These are phyloP conservation scores for Erythrocebus patas DNA, from an alignment of 2,113 vertebrate species.

Conservation along the genomic window DNA sequence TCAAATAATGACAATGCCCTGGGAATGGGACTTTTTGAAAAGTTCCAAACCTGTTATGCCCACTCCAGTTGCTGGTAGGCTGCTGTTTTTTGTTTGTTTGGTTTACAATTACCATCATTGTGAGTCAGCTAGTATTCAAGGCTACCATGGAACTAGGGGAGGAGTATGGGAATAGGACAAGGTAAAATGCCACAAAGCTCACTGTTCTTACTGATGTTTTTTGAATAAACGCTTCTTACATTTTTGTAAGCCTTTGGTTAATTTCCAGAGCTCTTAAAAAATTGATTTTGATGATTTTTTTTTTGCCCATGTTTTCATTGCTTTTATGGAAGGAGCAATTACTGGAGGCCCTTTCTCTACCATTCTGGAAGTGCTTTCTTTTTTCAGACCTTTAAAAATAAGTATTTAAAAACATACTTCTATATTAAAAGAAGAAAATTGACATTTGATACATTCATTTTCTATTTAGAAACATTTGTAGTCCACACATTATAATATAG, in stretches of 20 bases:
- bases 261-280: slow-evolving; percentile 11
- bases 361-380: slow-evolving; percentile 1
- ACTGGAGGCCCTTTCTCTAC: background rate
- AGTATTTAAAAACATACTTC: slow-evolving; percentile 19
- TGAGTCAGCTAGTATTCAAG: background rate
- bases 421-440: slow-evolving; percentile 18
- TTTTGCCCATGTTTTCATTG: background rate
- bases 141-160: background rate
- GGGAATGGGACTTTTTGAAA: background rate
- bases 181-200: background rate
- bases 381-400: slow-evolving; percentile 16
- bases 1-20: background rate
- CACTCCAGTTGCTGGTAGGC: background rate
- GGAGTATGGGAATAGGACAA: background rate
- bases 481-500: background rate
- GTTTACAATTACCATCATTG: background rate
- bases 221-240: background rate
- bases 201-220: background rate
- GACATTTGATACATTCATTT: background rate
- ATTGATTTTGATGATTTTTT: background rate
- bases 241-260: background rate
- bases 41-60: background rate
- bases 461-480: background rate
- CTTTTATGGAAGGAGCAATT: background rate
- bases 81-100: background rate